Conservation (phyloP, 2,113 vertebrate species). For the Lathamus discolor region DNA sequence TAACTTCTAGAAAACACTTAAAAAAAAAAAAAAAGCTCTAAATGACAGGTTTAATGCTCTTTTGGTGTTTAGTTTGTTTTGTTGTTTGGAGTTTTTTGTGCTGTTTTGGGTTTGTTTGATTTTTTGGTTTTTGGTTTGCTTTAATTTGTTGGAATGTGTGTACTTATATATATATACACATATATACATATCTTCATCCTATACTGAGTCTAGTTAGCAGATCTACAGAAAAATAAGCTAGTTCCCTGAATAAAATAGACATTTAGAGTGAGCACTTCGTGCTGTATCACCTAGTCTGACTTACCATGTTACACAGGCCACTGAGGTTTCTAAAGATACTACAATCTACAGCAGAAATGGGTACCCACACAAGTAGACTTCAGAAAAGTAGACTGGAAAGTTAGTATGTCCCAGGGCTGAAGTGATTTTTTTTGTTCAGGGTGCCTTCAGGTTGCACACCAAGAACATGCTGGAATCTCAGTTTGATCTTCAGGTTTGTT, state of each 20-base stretch:
- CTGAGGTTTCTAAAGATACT: neutral
- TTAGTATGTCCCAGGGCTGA: neutral
- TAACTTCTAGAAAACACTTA: neutral
- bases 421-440: neutral
- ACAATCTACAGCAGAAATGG: neutral
- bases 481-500: neutral
- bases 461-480: neutral
- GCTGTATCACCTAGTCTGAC: neutral
- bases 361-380: neutral
- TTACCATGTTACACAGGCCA: neutral
- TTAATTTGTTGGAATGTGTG: neutral
- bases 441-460: neutral
- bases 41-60: neutral
- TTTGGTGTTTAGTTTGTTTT: neutral
- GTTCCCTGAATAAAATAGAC: neutral
- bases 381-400: neutral
- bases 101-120: accelerated
- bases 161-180: neutral
- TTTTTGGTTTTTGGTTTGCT: accelerated
- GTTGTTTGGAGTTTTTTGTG: neutral
- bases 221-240: neutral
- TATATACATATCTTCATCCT: neutral
- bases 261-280: neutral
- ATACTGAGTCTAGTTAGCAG: neutral
- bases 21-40: neutral